These are phyloP conservation scores for Anas platyrhynchos DNA, from an alignment of 2,113 vertebrate species.

Conservation along the genomic window DNA sequence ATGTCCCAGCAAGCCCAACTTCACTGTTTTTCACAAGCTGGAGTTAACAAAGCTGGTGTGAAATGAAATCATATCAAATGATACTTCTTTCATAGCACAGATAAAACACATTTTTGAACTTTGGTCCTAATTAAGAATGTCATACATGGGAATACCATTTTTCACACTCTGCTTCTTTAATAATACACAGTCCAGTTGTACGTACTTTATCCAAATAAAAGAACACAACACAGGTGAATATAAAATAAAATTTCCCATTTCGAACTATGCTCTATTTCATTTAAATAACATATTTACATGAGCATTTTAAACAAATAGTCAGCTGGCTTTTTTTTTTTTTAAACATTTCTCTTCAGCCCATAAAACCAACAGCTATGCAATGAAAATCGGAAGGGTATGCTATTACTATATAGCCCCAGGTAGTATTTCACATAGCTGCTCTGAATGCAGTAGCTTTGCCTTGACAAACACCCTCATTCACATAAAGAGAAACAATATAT, in stretches of 20 bases:
- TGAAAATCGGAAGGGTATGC: not conserved
- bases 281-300: not conserved
- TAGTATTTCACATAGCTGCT: not conserved
- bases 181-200: not conserved
- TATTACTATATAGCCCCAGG: not conserved
- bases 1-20: not conserved
- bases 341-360: not conserved
- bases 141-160: rapidly evolving
- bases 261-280: not conserved
- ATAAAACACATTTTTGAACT: not conserved
- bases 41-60: not conserved
- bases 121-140: not conserved
- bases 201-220: not conserved
- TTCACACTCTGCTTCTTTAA: not conserved
- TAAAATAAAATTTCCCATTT: not conserved
- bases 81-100: not conserved
- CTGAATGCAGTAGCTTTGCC: not conserved
- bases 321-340: not conserved
- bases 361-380: not conserved
- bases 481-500: not conserved
- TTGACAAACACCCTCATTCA: not conserved
- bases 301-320: not conserved
- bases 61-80: not conserved
- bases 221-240: not conserved
- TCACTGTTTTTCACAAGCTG: not conserved